Percentiles rank a stretch among this genome's conserved stretches.
Conservation (phyloP, 2,113 vertebrate genomes). For the Semicossyphus pulcher region DNA sequence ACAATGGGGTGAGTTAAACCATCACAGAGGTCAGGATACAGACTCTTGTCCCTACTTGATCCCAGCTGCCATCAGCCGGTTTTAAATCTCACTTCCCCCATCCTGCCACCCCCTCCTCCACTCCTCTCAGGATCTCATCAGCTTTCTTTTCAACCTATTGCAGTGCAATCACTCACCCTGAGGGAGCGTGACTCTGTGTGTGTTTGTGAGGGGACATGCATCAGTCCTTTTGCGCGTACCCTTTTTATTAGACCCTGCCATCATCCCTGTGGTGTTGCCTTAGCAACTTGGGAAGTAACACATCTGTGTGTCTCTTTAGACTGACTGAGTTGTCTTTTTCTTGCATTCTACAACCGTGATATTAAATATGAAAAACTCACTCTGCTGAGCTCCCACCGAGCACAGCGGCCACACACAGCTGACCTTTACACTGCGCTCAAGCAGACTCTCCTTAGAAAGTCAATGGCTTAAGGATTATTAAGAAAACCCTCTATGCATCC, state of each 20-base stretch:
- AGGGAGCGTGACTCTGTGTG: slow-evolving; percentile 30
- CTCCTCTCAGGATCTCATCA: slow-evolving; percentile 61
- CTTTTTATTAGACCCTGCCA: slow-evolving; percentile 62
- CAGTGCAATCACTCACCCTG: slow-evolving; percentile 69
- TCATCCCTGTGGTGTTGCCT: slow-evolving; percentile 49
- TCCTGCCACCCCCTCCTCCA: background rate
- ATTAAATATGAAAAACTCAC: slow-evolving; percentile 53
- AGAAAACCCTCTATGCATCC: background rate
- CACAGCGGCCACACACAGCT: slow-evolving; percentile 9
- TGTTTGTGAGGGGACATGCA: slow-evolving; percentile 37
- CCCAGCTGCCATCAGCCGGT: slow-evolving; percentile 32
- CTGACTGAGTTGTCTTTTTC: slow-evolving; percentile 44
- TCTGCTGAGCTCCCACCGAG: slow-evolving; percentile 1
- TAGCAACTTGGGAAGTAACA: slow-evolving; percentile 59
- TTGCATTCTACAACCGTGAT: slow-evolving; percentile 16
- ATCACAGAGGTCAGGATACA: slow-evolving; percentile 40
- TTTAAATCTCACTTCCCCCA: slow-evolving; percentile 51
- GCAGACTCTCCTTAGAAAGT: slow-evolving; percentile 14
- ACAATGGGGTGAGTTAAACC: slow-evolving; percentile 15
- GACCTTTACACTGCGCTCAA: slow-evolving; percentile 46
- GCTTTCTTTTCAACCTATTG: slow-evolving; percentile 49
- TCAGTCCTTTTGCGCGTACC: slow-evolving; percentile 41
- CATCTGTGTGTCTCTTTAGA: slow-evolving; percentile 42
- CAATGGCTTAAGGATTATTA: background rate
- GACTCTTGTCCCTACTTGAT: slow-evolving; percentile 44